Evolutionary conservation across 1,140 invertebrate species (phyloP).

Genomic region (Drosophila orosa): DNA sequence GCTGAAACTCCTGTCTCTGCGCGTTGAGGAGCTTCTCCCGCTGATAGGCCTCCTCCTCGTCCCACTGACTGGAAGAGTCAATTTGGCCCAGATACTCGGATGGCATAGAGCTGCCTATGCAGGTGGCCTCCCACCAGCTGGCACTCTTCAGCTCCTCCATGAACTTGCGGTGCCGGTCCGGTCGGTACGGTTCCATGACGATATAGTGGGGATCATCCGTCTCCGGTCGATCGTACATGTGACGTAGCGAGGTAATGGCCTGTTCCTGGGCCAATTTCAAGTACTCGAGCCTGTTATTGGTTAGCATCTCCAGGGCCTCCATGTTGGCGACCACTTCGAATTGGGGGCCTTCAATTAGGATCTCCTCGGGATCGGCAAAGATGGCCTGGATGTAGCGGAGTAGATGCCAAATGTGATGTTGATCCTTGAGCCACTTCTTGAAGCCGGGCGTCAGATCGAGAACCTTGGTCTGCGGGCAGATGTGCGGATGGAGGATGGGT

Average conservation of each 20-base stretch:
- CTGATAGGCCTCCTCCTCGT: conserved; percentile 28
- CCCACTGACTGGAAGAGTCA: conserved; percentile 23
- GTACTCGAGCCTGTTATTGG: conserved; percentile 87
- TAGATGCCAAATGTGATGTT: conserved; percentile 95
- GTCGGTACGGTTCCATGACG: conserved; percentile 90
- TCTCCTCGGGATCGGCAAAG: conserved; percentile 85
- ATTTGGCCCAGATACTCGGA: conserved; percentile 51
- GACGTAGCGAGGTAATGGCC: conserved; percentile 88
- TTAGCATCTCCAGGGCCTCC: conserved; percentile 92
- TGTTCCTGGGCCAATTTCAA: conserved; percentile 88
- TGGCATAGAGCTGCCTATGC: conserved; percentile 5
- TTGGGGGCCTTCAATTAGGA: conserved; percentile 15
- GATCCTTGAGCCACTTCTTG: conserved; percentile 91
- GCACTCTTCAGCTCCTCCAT: conserved; percentile 52
- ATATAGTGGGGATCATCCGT: conserved; percentile 94
- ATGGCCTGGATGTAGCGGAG: conserved; percentile 92
- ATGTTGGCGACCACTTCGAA: conserved; percentile 87
- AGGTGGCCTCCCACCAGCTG: conserved; percentile 28
- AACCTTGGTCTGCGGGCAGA: conserved; percentile 90
- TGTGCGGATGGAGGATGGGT: conserved; percentile 93
- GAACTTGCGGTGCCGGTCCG: conserved; percentile 89
- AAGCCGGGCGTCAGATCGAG: conserved; percentile 91
- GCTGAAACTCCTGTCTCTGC: neutral
- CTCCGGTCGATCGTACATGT: conserved; percentile 90
- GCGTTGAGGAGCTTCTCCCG: neutral